Conservation (phyloP, 2,888 invertebrate genomes). For the Cephus spinipes region DNA sequence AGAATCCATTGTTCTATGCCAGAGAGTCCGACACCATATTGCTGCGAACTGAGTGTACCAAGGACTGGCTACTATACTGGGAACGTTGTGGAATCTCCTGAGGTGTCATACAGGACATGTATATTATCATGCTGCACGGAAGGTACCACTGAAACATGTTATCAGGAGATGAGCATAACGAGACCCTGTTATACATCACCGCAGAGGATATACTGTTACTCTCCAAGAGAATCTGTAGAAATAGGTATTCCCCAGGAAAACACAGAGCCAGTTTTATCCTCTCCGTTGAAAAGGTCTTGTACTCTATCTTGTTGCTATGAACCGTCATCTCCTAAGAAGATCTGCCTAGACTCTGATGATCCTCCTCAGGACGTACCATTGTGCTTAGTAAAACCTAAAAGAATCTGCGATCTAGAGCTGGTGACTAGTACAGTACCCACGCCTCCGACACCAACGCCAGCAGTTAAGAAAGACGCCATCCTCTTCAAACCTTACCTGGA, state of each 20-base stretch:
- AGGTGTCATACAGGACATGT: constrained; percentile 35
- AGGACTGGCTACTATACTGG: constrained; percentile 37
- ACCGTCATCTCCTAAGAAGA: constrained; percentile 43
- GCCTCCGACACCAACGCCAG: constrained; percentile 51
- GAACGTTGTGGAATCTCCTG: constrained; percentile 29
- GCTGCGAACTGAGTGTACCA: constrained; percentile 43
- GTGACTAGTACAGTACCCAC: constrained; percentile 50
- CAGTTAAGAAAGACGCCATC: constrained; percentile 76
- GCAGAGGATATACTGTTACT: constrained; percentile 44
- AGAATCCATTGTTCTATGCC: constrained; percentile 47
- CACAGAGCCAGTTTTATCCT: constrained; percentile 11
- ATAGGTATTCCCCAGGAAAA: constrained; percentile 19
- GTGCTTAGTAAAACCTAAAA: constrained; percentile 64
- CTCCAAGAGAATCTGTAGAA: constrained; percentile 44
- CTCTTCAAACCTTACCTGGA: constrained; percentile 83
- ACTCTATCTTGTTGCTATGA: constrained; percentile 49
- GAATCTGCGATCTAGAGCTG: constrained; percentile 37
- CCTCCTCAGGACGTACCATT: constrained; percentile 64
- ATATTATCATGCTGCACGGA: constrained; percentile 48
- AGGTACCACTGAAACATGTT: constrained; percentile 34
- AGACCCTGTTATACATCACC: constrained; percentile 44
- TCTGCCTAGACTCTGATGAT: constrained; percentile 42
- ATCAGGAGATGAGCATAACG: constrained; percentile 41
- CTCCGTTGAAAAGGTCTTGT: constrained; percentile 43
- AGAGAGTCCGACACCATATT: constrained; percentile 31